Percentiles rank a stretch among this genome's conserved stretches.
phyloP scores from a whole-genome alignment of 1,140 invertebrate species.

The Colletes latitarsis region DNA sequence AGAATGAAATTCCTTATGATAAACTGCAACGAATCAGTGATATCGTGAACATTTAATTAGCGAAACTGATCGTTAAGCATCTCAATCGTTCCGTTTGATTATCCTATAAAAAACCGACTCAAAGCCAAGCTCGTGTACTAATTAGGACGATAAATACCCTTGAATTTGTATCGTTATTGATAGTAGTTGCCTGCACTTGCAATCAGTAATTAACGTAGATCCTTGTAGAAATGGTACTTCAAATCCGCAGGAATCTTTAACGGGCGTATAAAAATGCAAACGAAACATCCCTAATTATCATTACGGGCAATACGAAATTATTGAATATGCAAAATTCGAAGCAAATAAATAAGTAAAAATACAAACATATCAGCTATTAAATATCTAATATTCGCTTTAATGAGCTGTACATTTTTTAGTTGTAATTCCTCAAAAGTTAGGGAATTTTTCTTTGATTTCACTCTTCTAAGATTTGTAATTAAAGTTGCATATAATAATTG shows the following conservation, averaged over 20 bases:
- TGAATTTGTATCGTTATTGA: conserved; percentile 11
- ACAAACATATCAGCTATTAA: too few relatives aligned
- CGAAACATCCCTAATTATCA: not conserved
- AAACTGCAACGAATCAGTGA: not conserved
- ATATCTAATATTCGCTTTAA: too few relatives aligned
- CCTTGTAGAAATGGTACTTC: not conserved
- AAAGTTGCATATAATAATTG: too few relatives aligned
- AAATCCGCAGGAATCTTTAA: not conserved
- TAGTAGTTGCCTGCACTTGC: not conserved
- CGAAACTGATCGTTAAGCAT: conserved; percentile 1
- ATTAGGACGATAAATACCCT: conserved; percentile 14
- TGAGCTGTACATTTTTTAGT: too few relatives aligned
- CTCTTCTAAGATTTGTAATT: too few relatives aligned
- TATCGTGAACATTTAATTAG: conserved; percentile 14
- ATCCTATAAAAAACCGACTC: not conserved
- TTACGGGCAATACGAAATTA: too few relatives aligned
- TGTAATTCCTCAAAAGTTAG: too few relatives aligned
- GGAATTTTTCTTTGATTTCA: too few relatives aligned
- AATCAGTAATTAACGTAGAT: not conserved
- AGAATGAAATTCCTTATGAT: not conserved
- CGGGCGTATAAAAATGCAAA: not conserved
- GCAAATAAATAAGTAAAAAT: too few relatives aligned
- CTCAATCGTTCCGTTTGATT: not conserved
- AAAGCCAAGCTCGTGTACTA: not conserved
- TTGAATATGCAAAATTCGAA: too few relatives aligned